Percentiles rank a stretch among this genome's conserved stretches.
These are phyloP conservation scores for Magallana nippona DNA, from an alignment of 2,888 invertebrate genomes.

Conservation along the genomic window DNA sequence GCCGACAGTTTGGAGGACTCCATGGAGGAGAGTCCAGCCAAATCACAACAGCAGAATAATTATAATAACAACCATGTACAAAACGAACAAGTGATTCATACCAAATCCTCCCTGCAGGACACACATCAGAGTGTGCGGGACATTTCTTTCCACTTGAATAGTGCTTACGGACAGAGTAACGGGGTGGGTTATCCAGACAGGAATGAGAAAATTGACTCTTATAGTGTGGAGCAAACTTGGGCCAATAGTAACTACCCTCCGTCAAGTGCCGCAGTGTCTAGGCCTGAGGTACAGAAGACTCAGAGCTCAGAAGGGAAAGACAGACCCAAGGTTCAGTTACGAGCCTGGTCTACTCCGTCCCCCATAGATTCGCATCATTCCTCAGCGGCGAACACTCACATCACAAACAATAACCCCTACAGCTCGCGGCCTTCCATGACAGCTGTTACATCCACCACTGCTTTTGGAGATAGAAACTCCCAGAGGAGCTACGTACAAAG, in stretches of 20 bases:
- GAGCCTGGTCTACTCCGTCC: slow-evolving; percentile 69
- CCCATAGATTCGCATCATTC: slow-evolving; percentile 56
- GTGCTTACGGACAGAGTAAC: not conserved
- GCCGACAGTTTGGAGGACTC: slow-evolving; percentile 71
- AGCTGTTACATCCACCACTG: slow-evolving; percentile 57
- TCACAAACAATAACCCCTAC: slow-evolving; percentile 59
- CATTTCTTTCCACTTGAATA: slow-evolving; percentile 25
- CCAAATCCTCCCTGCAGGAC: slow-evolving; percentile 26
- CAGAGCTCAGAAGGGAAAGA: slow-evolving; percentile 25
- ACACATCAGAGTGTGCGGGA: slow-evolving; percentile 41
- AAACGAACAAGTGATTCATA: slow-evolving; percentile 31
- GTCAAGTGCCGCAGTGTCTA: not conserved
- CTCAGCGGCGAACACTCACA: slow-evolving; percentile 45
- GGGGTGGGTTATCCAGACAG: not conserved
- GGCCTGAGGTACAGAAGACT: slow-evolving; percentile 32
- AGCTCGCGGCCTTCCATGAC: slow-evolving; percentile 57
- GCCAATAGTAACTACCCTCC: not conserved
- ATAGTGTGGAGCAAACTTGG: slow-evolving; percentile 42
- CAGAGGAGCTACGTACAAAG: slow-evolving; percentile 42
- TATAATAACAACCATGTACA: not conserved
- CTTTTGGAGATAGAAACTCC: slow-evolving; percentile 48
- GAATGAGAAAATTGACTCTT: slow-evolving; percentile 49
- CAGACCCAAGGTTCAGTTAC: slow-evolving; percentile 63
- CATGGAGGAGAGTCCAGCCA: not conserved
- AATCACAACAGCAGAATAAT: not conserved